Percentiles rank a stretch among this genome's conserved stretches.
phyloP scores from a whole-genome alignment of 2,888 invertebrate genomes.

The Octonoba sinensis region DNA sequence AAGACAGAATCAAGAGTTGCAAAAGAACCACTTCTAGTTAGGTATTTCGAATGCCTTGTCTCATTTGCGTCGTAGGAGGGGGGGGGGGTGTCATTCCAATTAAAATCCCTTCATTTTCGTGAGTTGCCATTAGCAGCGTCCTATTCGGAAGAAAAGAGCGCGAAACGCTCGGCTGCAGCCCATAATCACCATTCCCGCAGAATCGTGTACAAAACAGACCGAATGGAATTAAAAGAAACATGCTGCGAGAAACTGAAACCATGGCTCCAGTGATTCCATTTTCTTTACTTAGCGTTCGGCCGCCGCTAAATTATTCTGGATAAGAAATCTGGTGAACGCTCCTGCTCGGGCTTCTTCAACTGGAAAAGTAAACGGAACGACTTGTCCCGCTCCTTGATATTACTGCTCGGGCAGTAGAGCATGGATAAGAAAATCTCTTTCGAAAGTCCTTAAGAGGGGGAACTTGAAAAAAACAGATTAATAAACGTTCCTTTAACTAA shows the following conservation, averaged over 20 bases:
- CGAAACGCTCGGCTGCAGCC: conserved; percentile 33
- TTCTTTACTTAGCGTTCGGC: conserved; percentile 39
- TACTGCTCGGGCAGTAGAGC: conserved; percentile 1
- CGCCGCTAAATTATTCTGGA: conserved; percentile 9
- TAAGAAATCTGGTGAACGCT: conserved; percentile 7
- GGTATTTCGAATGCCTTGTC: conserved; percentile 4
- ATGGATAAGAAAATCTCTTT: neutral
- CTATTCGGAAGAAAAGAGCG: too few relatives aligned
- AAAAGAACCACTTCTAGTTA: too few relatives aligned
- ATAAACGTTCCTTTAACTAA: too few relatives aligned
- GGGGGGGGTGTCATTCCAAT: conserved; percentile 22
- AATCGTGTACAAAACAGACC: conserved; percentile 40
- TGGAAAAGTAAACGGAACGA: conserved; percentile 35
- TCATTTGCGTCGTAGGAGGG: conserved; percentile 1
- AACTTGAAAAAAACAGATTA: neutral
- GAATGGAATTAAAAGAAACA: conserved; percentile 43
- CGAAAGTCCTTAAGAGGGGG: neutral
- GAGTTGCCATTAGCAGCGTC: conserved; percentile 48
- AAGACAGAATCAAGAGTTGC: too few relatives aligned
- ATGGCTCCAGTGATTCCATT: conserved; percentile 13
- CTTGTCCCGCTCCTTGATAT: neutral
- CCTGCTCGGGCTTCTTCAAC: conserved; percentile 10
- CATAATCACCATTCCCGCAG: conserved; percentile 55
- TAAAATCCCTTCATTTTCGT: conserved; percentile 51
- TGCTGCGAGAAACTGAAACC: conserved; percentile 12